Evolutionary conservation across 35 echinoderm and acorn worm genomes (phyloP).

Genomic region (Anneissia japonica): DNA sequence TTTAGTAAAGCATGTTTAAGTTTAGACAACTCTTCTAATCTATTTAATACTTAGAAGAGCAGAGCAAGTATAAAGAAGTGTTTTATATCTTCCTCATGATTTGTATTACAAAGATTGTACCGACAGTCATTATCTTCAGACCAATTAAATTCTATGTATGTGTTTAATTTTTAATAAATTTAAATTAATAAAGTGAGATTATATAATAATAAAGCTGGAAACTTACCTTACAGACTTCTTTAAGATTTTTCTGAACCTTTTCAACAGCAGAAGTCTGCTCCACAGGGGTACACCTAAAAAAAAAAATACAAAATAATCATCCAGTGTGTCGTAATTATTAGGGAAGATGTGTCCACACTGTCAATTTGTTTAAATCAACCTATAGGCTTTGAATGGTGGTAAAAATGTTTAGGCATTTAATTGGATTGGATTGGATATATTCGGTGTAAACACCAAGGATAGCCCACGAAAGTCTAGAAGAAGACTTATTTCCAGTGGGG

Average conservation of each 20-base stretch:
- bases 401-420: too few relatives aligned
- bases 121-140: too few relatives aligned
- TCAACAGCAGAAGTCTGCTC: slow-evolving; percentile 62
- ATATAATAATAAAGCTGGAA: background rate
- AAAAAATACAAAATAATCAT: background rate
- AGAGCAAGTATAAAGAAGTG: background rate
- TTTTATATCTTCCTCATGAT: background rate
- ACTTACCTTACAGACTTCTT: slow-evolving; percentile 73
- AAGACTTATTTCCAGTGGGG: too few relatives aligned
- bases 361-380: too few relatives aligned
- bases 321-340: background rate
- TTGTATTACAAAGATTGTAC: background rate
- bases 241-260: slow-evolving; percentile 83
- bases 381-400: too few relatives aligned
- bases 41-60: background rate
- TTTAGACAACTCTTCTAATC: background rate
- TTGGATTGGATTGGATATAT: background rate
- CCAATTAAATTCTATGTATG: too few relatives aligned
- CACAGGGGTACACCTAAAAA: slow-evolving; percentile 62
- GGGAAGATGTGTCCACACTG: too few relatives aligned
- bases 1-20: too few relatives aligned
- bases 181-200: background rate
- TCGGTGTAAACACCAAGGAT: too few relatives aligned
- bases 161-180: background rate
- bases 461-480: too few relatives aligned